These are phyloP conservation scores for Anser brachyrhynchus DNA, from an alignment of 2,113 vertebrate species.

Conservation along the genomic window DNA sequence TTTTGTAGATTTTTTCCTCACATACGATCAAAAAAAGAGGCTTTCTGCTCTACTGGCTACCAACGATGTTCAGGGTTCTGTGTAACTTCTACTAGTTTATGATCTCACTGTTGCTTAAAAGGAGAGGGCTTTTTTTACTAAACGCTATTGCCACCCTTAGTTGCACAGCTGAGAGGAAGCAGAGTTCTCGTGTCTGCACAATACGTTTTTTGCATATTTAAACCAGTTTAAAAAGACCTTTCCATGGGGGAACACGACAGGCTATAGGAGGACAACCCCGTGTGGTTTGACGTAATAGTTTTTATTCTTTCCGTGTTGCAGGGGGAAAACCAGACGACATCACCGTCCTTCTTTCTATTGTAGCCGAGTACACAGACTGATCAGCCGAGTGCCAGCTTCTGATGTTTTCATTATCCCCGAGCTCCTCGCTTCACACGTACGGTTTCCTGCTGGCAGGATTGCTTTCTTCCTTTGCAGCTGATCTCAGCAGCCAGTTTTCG, in stretches of 20 bases:
- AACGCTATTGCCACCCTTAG: not conserved
- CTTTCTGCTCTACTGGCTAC: not conserved
- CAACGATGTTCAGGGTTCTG: not conserved
- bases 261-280: rapidly evolving
- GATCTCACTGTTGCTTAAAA: not conserved
- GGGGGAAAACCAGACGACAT: constrained; percentile 99
- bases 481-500: constrained; percentile 60
- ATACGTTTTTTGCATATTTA: not conserved
- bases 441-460: constrained; percentile 92
- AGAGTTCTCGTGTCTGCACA: not conserved
- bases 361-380: constrained; percentile 98
- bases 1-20: not conserved
- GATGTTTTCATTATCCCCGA: not conserved
- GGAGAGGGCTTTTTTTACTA: not conserved
- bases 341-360: constrained; percentile 98
- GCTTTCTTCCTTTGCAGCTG: constrained; percentile 70
- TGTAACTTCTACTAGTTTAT: not conserved
- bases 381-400: not conserved
- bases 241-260: rapidly evolving
- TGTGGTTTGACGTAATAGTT: not conserved
- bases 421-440: constrained; percentile 39
- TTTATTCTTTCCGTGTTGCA: constrained; percentile 56
- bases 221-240: not conserved
- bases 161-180: not conserved
- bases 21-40: not conserved